Evolutionary conservation across 2,113 vertebrate species (phyloP).

Genomic region (Capreolus pygargus): DNA sequence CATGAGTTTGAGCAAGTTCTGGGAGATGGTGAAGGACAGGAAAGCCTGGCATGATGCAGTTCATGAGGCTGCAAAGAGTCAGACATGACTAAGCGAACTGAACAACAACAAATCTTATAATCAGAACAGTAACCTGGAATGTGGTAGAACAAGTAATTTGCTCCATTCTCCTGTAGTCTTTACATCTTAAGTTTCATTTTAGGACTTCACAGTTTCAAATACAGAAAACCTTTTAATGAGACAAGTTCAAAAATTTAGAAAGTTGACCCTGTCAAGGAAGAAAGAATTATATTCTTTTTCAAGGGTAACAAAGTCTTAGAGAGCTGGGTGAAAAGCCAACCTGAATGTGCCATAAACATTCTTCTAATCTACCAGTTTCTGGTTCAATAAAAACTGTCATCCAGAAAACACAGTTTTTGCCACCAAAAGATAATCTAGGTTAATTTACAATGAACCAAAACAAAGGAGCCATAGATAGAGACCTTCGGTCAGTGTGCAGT

Average conservation of each 20-base stretch:
- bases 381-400: background rate
- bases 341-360: background rate
- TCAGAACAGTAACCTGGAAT: background rate
- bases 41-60: background rate
- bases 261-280: background rate
- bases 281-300: background rate
- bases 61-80: background rate
- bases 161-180: background rate
- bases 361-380: background rate
- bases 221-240: background rate
- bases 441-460: background rate
- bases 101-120: background rate
- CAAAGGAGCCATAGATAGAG: background rate
- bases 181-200: background rate
- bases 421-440: background rate
- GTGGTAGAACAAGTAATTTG: background rate
- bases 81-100: background rate
- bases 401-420: background rate
- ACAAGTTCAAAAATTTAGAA: background rate
- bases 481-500: rapidly evolving
- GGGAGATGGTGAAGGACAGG: background rate
- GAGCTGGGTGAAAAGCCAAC: background rate
- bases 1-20: background rate
- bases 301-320: background rate
- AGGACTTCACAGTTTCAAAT: background rate